Evolutionary conservation across 2,113 vertebrate species (phyloP), one percentile per base, ranked within the genome.

Genomic region (Ceyx melanurus): DNA sequence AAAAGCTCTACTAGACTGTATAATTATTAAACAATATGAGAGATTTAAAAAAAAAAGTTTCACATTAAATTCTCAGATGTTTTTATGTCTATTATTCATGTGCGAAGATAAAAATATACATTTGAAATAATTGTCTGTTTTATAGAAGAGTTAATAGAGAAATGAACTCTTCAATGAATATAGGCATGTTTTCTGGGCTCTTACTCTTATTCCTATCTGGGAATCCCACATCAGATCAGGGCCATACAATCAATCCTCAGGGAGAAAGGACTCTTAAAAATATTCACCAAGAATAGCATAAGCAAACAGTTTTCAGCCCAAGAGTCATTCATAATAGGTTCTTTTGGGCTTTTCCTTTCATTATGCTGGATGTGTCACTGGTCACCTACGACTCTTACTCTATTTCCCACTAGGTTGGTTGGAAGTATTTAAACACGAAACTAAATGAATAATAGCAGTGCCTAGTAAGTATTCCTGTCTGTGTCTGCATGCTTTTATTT

Each of bases 51-150:
- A 13, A 45, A 45, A 45, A 45, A 15, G 3, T 16, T 83, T 89
- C 50, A 48, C 9, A 28, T 54, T 80, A 57, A 88, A 65, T 66
- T 77, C 16, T 73, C 13, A 12, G 56, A 48, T 89, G 0, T 48
- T 84, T 89, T 83, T 66, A 67, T 83, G 90, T 89, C 68, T 80
- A 64, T 83, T 72, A 77, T 88, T 90, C 16, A 35, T 43, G 40
- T 53, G 16, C 22, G 75, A 89, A 82, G 37, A 54, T 91, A 90
- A 84, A 93, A 95, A 90, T 74, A 92, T 93, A 81, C 20, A 62
- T 85, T 20, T 61, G 12, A 92, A 91, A 85, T 92, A 87, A 60
- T 95, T 94, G 87, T 92, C 84, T 87, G 58, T 92, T 92, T 94
- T 91, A 88, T 68, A 62, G 78, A 90, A 93, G 50, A 74, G 50